Percentiles rank a stretch among this genome's conserved stretches.
phyloP scores from a whole-genome alignment of 2,888 invertebrate genomes.

The Polydrusus pterygomalis region DNA sequence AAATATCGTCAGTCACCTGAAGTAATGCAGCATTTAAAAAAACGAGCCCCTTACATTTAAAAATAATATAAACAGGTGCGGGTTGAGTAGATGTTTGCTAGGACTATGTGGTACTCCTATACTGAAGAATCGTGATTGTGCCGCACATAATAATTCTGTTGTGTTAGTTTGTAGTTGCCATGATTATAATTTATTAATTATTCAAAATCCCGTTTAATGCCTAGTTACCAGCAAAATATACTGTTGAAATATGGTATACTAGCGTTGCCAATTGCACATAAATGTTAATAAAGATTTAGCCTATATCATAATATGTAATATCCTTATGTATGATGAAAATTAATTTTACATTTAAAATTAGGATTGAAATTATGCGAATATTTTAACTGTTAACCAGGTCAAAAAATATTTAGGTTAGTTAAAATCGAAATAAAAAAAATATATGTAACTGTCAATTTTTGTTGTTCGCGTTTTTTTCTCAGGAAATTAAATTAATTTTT shows the following conservation, averaged over 20 bases:
- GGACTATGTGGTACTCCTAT: too few species aligned
- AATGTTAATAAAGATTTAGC: background rate
- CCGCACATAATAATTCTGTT: too few species aligned
- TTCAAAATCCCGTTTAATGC: background rate
- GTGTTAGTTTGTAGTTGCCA: background rate
- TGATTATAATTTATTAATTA: background rate
- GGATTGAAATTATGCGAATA: background rate
- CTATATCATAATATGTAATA: constrained; percentile 1
- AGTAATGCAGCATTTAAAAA: too few species aligned
- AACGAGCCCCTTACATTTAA: too few species aligned
- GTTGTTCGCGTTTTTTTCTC: too few species aligned
- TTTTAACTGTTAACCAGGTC: background rate
- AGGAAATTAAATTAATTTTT: too few species aligned
- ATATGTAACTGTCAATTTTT: too few species aligned
- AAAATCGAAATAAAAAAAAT: too few species aligned
- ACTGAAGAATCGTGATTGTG: too few species aligned
- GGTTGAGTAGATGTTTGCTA: too few species aligned
- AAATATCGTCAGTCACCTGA: too few species aligned
- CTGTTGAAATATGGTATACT: constrained; percentile 1
- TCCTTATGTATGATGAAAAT: background rate
- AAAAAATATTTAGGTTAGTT: background rate
- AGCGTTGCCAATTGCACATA: background rate
- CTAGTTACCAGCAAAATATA: background rate
- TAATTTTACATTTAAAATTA: constrained; percentile 1
- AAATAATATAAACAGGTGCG: too few species aligned